Conservation (phyloP, 2,888 invertebrate species). For the Nomada ferruginata region DNA sequence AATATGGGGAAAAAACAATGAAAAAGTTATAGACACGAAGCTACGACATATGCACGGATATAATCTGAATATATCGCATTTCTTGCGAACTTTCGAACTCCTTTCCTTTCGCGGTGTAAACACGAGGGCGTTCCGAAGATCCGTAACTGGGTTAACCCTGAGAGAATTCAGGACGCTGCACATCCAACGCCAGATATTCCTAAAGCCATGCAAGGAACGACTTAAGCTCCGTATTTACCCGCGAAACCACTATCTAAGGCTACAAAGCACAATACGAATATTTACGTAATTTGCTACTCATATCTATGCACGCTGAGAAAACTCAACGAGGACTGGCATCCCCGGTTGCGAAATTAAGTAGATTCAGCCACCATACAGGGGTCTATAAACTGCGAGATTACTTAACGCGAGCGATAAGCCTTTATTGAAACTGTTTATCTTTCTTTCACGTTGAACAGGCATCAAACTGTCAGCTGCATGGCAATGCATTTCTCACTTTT, state of each 20-base stretch:
- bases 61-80: not conserved
- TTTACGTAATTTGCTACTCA: slow-evolving; percentile 33
- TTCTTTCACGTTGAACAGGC: not conserved
- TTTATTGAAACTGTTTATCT: not conserved
- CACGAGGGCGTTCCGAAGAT: slow-evolving; percentile 65
- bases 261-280: slow-evolving; percentile 29
- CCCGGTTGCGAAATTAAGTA: slow-evolving; percentile 18
- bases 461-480: not conserved
- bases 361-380: slow-evolving; percentile 10
- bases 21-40: not conserved
- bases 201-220: slow-evolving; percentile 38
- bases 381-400: slow-evolving; percentile 22
- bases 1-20: not conserved
- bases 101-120: slow-evolving; percentile 62
- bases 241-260: slow-evolving; percentile 26
- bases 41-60: not conserved
- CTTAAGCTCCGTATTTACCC: slow-evolving; percentile 29
- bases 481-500: slow-evolving; percentile 4
- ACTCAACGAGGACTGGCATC: slow-evolving; percentile 13
- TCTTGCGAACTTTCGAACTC: slow-evolving; percentile 39
- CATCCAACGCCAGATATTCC: slow-evolving; percentile 31
- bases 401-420: slow-evolving; percentile 14
- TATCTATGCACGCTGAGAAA: not conserved
- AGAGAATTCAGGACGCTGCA: slow-evolving; percentile 51
- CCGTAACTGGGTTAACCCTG: slow-evolving; percentile 67